Conservation (phyloP, 2,797 vertebrate genomes). For the Pogoniulus pusillus region DNA sequence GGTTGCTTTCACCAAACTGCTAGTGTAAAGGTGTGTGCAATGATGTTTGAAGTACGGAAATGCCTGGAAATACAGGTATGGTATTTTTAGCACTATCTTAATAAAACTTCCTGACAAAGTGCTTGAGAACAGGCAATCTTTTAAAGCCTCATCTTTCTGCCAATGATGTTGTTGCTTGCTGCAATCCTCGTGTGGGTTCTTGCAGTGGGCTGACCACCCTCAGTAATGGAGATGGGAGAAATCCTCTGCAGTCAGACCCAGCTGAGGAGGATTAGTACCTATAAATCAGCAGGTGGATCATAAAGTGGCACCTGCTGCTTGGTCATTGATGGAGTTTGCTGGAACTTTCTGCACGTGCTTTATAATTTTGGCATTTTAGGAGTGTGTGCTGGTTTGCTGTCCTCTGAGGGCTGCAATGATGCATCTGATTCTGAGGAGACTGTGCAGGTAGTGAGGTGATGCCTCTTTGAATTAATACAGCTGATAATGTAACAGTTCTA, state of each 20-base stretch:
- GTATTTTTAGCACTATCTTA: not conserved
- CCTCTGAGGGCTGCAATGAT: not conserved
- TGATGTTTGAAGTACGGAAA: not conserved
- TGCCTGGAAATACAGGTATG: not conserved
- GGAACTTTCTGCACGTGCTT: not conserved
- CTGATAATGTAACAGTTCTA: not conserved
- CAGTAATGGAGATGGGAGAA: not conserved
- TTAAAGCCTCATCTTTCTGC: not conserved
- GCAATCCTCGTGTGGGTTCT: not conserved
- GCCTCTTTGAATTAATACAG: not conserved
- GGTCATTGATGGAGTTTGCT: not conserved
- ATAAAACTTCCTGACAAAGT: not conserved
- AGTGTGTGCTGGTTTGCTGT: not conserved
- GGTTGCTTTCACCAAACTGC: not conserved
- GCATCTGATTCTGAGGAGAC: not conserved
- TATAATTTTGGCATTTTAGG: not conserved
- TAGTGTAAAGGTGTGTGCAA: rapidly evolving
- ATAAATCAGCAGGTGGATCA: not conserved
- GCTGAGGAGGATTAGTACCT: not conserved
- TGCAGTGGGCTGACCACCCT: not conserved
- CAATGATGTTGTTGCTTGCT: no score
- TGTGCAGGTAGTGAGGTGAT: not conserved
- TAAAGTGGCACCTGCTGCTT: not conserved
- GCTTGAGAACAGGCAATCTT: not conserved
- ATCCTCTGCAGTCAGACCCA: not conserved